Base-by-base conservation (phyloP, 2,888 invertebrate species). In the Merodon equestris region DNA sequence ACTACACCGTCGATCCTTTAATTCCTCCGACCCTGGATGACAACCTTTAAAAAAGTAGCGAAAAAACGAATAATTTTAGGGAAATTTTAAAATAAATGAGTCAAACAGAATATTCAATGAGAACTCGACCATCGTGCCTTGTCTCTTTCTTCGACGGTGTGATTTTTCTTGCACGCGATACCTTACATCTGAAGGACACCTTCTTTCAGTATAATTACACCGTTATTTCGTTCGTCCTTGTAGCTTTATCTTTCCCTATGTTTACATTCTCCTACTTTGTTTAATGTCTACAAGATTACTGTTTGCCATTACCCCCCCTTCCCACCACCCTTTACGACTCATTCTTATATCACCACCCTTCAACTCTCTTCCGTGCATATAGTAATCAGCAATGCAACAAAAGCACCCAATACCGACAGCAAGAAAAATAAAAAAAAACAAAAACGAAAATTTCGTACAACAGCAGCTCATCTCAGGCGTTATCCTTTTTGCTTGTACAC, bases 231-330 rank as follows among this genome's bases (percentile, higher is more conserved):
- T 61, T 42, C 40, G 19, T 17, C n/a, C 44, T 61, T 63, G 45
- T 58, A 51, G 57, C 73, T 77, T 58, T 64, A 51, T 27, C 27
- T 27, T 27, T 27, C 2, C 2, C 7, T 27, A 4, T 27, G 27
- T 27, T 27, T 27, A 27, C 27, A 27, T 27, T 27, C 18, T 34
- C 45, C 34, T 53, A 63, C 61, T 61, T 47, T 38, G 47, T 7
- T 54, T 71, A 71, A 71, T 54, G 53, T 38, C 44, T 66, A 47
- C 27, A 15, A 67, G 57, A 72, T 77, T 72, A 67, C 77, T 57
- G 36, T 51, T 64, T 58, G 14, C 57, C 73, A 73, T 58, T 68
- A 68, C 54, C 57, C 9, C 57, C 9, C 14, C 27, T 27, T 27
- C 27, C 27, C 27, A n/a, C n/a, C 7, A 27, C 27, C 27, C 3